Evolutionary conservation across 1,140 invertebrate genomes (phyloP), one percentile per base, ranked within the genome.

Genomic region (Tetramorium simillimum): DNA sequence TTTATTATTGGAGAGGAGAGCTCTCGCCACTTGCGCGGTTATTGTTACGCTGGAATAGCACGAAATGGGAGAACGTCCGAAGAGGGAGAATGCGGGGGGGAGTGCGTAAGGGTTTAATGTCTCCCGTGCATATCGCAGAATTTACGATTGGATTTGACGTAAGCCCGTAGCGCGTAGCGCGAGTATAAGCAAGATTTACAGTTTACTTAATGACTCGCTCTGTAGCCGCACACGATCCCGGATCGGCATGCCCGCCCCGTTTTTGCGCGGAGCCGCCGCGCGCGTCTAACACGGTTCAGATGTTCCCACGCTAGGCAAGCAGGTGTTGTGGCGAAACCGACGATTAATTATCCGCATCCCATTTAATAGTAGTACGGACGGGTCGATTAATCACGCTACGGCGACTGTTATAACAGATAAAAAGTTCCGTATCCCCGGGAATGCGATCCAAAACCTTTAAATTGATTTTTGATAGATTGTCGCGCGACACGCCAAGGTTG

Each of bases 321-420:
- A 84, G 80, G 80, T 84, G 80, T 84, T 73, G 80, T 46, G 80
- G 80, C 43, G 69, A 84, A 75, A 84, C 80, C 80, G 80, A 84
- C 80, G 69, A 84, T 84, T 84, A 84, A 84, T 84, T 84, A 84
- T 84, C 80, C 80, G 69, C 80, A 84, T 84, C 80, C 80, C 80
- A 75, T 75, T 84, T 84, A 73, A 84, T 84, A 84, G 80, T 62
- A 84, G 80, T 37, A 84, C 80, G 80, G 69, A 46, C 69, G 69
- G 69, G 69, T 84, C 69, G 80, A 84, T 84, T 84, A 84, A 84
- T 84, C 80, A 84, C 80, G 37, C 16, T 33, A 73, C 80, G 43
- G 56, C 80, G 80, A 75, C 69, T 73, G 80, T 84, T 67, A 62
- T 84, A 84, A 84, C 69, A 70, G 69, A 73, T 73, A 84, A 84